Conservation (phyloP, 2,797 vertebrate species). For the Leucoraja ocellata region DNA sequence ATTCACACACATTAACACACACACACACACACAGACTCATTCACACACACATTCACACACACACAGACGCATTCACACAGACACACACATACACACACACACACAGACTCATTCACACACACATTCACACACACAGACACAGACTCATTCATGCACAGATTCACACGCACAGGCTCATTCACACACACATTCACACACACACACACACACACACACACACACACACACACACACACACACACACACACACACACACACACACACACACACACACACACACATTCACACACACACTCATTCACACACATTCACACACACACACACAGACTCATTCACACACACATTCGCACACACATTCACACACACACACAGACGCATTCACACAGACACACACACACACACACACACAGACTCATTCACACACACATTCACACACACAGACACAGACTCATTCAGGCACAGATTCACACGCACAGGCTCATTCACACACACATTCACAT, state of each 20-base stretch:
- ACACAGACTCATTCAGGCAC: background rate
- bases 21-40: too few relatives aligned
- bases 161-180: background rate
- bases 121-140: background rate
- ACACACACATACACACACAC: background rate
- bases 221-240: too few relatives aligned
- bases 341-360: background rate
- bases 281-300: too few relatives aligned
- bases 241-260: too few relatives aligned
- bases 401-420: background rate
- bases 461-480: background rate
- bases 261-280: too few relatives aligned
- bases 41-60: background rate
- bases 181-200: background rate
- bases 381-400: background rate
- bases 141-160: background rate
- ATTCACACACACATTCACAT: background rate
- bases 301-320: too few relatives aligned
- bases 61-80: background rate
- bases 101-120: background rate
- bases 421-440: background rate
- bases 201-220: background rate
- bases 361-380: background rate
- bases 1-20: too few relatives aligned
- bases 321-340: too few relatives aligned